Conservation (phyloP, 1,140 invertebrate genomes). For the Eumeta japonica region DNA sequence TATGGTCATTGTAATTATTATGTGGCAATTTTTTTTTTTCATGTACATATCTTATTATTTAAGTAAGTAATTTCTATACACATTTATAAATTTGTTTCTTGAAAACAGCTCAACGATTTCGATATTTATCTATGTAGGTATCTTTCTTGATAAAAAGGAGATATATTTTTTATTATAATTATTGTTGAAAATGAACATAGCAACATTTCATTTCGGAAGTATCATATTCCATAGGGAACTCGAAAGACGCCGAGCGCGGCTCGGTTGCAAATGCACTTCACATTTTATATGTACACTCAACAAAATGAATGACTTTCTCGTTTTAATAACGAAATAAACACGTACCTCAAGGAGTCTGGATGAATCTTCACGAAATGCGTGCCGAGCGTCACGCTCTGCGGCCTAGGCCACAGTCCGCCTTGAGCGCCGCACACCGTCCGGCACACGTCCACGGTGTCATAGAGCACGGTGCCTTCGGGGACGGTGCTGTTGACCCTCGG, state of each 20-base stretch:
- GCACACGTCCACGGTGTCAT: slow-evolving; percentile 58
- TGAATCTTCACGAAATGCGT: slow-evolving; percentile 55
- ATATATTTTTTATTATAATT: no score
- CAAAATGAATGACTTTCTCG: background rate
- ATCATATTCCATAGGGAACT: slow-evolving; percentile 9
- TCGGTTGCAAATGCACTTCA: slow-evolving; percentile 10
- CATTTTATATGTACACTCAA: slow-evolving; percentile 3
- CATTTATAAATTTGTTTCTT: no score
- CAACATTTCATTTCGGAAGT: slow-evolving; percentile 1
- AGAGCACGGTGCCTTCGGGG: slow-evolving; percentile 19
- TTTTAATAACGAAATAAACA: background rate
- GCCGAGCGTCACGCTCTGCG: slow-evolving; percentile 56
- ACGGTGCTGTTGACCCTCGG: slow-evolving; percentile 11
- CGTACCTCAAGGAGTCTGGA: slow-evolving; percentile 54
- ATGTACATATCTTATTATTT: no score
- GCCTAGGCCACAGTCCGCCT: slow-evolving; percentile 70
- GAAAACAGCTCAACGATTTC: background rate
- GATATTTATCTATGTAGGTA: background rate
- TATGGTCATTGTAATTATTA: no score
- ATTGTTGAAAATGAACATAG: background rate
- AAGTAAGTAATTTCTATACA: no score
- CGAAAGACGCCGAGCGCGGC: no score
- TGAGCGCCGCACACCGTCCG: slow-evolving; percentile 66
- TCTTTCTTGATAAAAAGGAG: no score
- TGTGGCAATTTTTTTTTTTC: no score